Conservation (phyloP, 2,797 vertebrate genomes). For the Sebastes hopkinsi region DNA sequence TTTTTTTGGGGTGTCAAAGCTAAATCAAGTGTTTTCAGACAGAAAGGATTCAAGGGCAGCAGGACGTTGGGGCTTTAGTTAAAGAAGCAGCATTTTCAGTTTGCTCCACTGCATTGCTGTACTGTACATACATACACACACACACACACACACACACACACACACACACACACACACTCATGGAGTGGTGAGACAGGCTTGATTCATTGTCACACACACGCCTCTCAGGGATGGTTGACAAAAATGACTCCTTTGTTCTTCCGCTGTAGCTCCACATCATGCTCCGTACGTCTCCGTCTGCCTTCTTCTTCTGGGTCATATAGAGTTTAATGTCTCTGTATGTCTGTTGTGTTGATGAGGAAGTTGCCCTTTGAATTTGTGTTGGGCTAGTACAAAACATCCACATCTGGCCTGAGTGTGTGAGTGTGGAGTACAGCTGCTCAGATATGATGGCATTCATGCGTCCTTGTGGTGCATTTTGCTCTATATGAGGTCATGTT, state of each 20-base stretch:
- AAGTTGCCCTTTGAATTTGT: neutral
- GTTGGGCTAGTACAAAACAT: neutral
- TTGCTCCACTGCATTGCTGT: neutral
- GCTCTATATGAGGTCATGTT: constrained; percentile 50
- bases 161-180: neutral
- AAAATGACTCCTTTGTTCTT: constrained; percentile 56
- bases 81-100: neutral
- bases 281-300: constrained; percentile 11
- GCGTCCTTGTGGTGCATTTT: constrained; percentile 59
- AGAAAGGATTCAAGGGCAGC: constrained; percentile 18
- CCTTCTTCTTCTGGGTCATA: constrained; percentile 10
- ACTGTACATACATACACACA: neutral
- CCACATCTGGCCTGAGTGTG: constrained; percentile 31
- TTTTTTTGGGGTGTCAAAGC: neutral
- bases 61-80: neutral
- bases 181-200: constrained; percentile 18
- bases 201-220: constrained; percentile 45
- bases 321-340: constrained; percentile 41
- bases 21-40: neutral
- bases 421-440: constrained; percentile 10
- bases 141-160: constrained; percentile 8
- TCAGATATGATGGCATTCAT: constrained; percentile 36
- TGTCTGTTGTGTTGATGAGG: constrained; percentile 15
- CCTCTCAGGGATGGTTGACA: constrained; percentile 29
- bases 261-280: neutral